These are phyloP conservation scores for Poecilia wingei DNA, from an alignment of 2,797 vertebrate genomes.

Conservation along the genomic window DNA sequence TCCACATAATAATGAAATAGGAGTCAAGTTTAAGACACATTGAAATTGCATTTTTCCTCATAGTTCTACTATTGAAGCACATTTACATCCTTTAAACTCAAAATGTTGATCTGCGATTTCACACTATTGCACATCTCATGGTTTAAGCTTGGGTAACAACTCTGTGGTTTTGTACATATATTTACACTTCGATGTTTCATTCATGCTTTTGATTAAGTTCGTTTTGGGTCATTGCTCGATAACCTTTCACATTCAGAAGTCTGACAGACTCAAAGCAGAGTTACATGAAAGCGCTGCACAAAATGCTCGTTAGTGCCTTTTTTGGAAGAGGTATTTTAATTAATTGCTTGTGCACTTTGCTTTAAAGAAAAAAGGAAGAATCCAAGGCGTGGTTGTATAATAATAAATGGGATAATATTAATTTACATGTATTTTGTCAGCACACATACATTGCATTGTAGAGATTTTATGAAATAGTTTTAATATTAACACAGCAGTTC, in stretches of 20 bases:
- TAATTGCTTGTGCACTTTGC: slow-evolving; percentile 29
- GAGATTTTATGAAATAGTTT: neutral
- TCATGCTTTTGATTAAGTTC: slow-evolving; percentile 46
- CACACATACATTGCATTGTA: neutral
- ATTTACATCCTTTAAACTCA: slow-evolving; percentile 37
- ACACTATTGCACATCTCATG: slow-evolving; percentile 25
- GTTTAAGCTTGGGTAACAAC: slow-evolving; percentile 18
- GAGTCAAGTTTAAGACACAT: slow-evolving; percentile 52
- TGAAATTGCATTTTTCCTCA: slow-evolving; percentile 31
- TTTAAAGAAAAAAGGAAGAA: slow-evolving; percentile 37
- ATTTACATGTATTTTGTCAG: slow-evolving; percentile 1
- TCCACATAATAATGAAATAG: slow-evolving; percentile 51
- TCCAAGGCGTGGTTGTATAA: slow-evolving; percentile 19
- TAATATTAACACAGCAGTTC: neutral
- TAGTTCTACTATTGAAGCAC: slow-evolving; percentile 31
- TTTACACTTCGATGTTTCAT: slow-evolving; percentile 52
- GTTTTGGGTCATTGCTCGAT: slow-evolving; percentile 15
- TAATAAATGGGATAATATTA: slow-evolving; percentile 4
- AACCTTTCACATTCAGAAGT: slow-evolving; percentile 56
- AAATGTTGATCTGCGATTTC: slow-evolving; percentile 31
- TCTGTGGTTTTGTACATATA: slow-evolving; percentile 37
- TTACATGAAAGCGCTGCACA: slow-evolving; percentile 33
- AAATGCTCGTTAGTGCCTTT: slow-evolving; percentile 31
- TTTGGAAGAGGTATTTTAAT: slow-evolving; percentile 22
- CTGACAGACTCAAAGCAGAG: slow-evolving; percentile 35